Percentiles rank a stretch among this genome's conserved stretches.
These are phyloP conservation scores for Hemaris fuciformis DNA, from an alignment of 2,888 invertebrate species.

Conservation along the genomic window DNA sequence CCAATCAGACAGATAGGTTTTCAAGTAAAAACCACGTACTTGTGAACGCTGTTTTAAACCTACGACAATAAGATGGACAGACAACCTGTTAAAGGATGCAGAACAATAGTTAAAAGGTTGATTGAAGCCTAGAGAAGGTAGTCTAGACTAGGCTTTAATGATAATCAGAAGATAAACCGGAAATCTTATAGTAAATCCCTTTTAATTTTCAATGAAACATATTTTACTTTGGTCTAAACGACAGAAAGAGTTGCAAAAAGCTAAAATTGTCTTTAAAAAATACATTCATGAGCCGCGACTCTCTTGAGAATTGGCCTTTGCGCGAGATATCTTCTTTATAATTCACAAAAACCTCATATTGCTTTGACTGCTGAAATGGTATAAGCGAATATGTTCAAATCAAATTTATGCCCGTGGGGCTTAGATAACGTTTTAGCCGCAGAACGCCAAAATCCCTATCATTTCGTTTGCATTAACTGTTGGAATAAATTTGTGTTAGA, in stretches of 20 bases:
- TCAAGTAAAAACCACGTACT: no score
- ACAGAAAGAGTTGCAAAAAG: neutral
- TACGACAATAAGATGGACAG: no score
- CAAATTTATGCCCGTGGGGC: neutral
- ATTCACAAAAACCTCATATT: neutral
- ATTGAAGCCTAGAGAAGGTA: no score
- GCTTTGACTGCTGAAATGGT: slow-evolving; percentile 6
- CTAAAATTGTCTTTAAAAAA: neutral
- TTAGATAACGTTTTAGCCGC: neutral
- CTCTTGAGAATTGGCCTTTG: neutral
- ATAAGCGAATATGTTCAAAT: slow-evolving; percentile 16
- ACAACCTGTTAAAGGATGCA: no score
- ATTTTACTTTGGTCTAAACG: neutral
- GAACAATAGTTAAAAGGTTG: no score
- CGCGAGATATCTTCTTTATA: neutral
- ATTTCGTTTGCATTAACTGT: neutral
- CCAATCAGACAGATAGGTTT: no score
- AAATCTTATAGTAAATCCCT: no score
- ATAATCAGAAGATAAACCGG: no score
- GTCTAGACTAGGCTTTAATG: no score
- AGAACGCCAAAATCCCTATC: neutral
- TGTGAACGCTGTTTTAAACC: no score
- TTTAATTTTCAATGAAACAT: neutral
- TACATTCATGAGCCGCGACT: neutral
- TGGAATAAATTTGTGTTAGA: no score